These are phyloP conservation scores for Orchesellides sinensis DNA, from an alignment of 2,888 invertebrate genomes.

Conservation along the genomic window DNA sequence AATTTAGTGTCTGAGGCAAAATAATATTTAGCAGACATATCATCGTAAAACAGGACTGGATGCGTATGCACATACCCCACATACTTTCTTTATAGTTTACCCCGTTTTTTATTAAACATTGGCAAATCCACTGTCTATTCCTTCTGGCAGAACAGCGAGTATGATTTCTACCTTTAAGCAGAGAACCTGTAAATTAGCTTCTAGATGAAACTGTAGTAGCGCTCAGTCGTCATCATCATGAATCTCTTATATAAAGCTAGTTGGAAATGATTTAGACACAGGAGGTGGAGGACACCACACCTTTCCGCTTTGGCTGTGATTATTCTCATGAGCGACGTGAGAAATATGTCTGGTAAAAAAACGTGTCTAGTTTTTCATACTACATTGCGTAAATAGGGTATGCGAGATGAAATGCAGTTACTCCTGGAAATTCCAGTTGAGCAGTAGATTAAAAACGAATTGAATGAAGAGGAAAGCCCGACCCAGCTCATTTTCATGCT, in stretches of 20 bases:
- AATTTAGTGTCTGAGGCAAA: too few species aligned
- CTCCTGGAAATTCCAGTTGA: too few species aligned
- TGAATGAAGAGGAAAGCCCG: too few species aligned
- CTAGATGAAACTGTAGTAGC: neutral
- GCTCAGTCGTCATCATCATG: neutral
- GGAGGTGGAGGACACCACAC: conserved; percentile 12
- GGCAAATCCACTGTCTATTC: neutral
- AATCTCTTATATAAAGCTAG: neutral
- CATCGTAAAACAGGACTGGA: too few species aligned
- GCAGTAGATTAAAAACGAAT: too few species aligned
- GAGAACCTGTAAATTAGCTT: conserved; percentile 7
- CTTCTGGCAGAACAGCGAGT: neutral
- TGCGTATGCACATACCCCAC: neutral
- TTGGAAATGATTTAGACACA: neutral
- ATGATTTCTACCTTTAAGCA: neutral
- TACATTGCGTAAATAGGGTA: too few species aligned
- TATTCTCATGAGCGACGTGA: neutral
- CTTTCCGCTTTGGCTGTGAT: conserved; percentile 12
- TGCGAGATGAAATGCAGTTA: too few species aligned
- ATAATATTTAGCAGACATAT: too few species aligned
- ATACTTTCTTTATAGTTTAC: neutral
- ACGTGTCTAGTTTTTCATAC: too few species aligned
- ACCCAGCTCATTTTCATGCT: too few species aligned
- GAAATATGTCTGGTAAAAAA: too few species aligned
- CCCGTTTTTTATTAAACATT: neutral